A percentile compares a stretch with the other conserved stretches of the same genome.
Evolutionary conservation across 2,113 vertebrate species (phyloP).

Genomic region (Protomyctophum bolini): DNA sequence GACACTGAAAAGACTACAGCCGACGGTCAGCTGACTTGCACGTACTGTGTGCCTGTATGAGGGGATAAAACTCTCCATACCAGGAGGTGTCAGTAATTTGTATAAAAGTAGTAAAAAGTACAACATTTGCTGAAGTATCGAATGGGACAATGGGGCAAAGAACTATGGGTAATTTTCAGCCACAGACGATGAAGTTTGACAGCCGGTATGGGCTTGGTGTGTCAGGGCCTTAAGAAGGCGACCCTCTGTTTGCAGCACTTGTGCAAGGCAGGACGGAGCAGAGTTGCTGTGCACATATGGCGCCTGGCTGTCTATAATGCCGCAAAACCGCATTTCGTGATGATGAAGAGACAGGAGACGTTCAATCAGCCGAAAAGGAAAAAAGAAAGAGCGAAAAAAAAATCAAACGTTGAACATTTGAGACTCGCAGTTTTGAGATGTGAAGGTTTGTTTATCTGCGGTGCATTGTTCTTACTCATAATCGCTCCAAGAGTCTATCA

Average conservation of each 20-base stretch:
- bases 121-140: too few relatives aligned
- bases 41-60: too few relatives aligned
- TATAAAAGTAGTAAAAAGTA: too few relatives aligned
- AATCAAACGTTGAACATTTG: slow-evolving; percentile 67
- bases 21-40: too few relatives aligned
- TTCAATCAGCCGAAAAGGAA: neutral
- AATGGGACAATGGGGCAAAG: too few relatives aligned
- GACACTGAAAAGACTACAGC: too few relatives aligned
- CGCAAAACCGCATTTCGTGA: slow-evolving; percentile 62
- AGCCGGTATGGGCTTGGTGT: too few relatives aligned
- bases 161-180: too few relatives aligned
- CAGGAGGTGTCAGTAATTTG: too few relatives aligned
- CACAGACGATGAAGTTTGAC: too few relatives aligned
- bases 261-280: slow-evolving; percentile 47
- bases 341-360: slow-evolving; percentile 57
- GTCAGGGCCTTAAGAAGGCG: too few relatives aligned
- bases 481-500: slow-evolving; percentile 67
- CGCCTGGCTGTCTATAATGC: slow-evolving; percentile 57
- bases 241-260: slow-evolving; percentile 18
- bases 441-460: slow-evolving; percentile 76
- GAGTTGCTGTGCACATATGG: slow-evolving; percentile 67
- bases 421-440: slow-evolving; percentile 70
- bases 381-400: slow-evolving; percentile 31
- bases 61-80: too few relatives aligned
- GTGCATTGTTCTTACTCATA: slow-evolving; percentile 71